phyloP scores from a whole-genome alignment of 2,797 vertebrate genomes.

The Decapterus maruadsi region DNA sequence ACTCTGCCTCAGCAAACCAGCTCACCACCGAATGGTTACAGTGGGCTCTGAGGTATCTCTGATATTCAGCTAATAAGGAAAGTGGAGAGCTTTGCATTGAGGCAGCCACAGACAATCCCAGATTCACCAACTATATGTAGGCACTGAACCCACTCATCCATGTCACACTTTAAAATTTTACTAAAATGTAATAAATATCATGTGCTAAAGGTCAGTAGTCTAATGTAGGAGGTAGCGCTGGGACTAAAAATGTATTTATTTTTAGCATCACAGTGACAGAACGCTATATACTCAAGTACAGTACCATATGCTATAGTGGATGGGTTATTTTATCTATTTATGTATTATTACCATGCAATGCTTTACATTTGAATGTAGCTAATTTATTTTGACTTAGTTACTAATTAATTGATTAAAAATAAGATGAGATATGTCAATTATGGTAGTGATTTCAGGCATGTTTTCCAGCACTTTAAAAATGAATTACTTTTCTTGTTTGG shows the following conservation, averaged over 20 bases:
- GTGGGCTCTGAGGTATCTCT: conserved; percentile 80
- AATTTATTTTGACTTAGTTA: background rate
- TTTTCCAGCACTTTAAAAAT: too few species aligned
- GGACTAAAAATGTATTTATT: conserved; percentile 31
- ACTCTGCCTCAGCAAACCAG: conserved; percentile 80
- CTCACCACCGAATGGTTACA: conserved; percentile 82
- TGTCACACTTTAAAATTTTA: conserved; percentile 2
- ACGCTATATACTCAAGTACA: conserved; percentile 10
- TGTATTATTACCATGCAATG: background rate
- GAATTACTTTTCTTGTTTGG: too few species aligned
- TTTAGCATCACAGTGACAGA: conserved; percentile 40
- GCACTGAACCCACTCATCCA: conserved; percentile 1
- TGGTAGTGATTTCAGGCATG: background rate
- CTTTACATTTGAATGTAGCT: background rate
- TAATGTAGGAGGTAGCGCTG: conserved; percentile 8
- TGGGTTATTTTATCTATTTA: background rate
- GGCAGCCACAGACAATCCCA: conserved; percentile 10
- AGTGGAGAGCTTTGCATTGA: conserved; percentile 46
- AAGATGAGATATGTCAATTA: too few species aligned
- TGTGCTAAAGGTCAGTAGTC: background rate
- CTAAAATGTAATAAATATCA: conserved; percentile 7
- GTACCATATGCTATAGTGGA: background rate
- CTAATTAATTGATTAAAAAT: too few species aligned
- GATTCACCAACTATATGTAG: conserved; percentile 9
- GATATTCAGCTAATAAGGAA: conserved; percentile 56